These are phyloP conservation scores for Falco concolor DNA, from an alignment of 2,797 vertebrate genomes.

Conservation along the genomic window DNA sequence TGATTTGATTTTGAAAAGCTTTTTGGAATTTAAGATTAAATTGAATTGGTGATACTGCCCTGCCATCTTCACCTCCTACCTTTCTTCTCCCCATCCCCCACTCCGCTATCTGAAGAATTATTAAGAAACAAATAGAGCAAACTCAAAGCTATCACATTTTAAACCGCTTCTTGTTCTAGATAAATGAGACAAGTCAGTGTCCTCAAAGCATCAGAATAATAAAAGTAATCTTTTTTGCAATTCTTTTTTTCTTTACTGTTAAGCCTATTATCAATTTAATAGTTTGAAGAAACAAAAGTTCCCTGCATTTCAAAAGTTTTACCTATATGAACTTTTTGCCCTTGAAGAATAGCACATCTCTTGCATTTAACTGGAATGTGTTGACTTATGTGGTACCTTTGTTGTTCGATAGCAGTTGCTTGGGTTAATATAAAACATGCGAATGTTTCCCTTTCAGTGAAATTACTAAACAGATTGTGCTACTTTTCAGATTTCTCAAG, in stretches of 20 bases:
- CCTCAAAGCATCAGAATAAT: neutral
- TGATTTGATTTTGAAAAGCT: conserved; percentile 48
- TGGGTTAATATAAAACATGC: neutral
- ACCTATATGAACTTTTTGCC: neutral
- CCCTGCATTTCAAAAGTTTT: neutral
- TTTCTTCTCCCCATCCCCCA: neutral
- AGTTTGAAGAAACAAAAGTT: neutral
- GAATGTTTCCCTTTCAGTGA: neutral
- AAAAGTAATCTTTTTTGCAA: neutral
- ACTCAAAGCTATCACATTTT: neutral
- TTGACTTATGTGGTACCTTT: neutral
- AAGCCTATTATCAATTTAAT: neutral
- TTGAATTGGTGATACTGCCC: neutral
- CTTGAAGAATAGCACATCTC: neutral
- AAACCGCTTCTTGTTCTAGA: neutral
- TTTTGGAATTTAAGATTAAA: conserved; percentile 12
- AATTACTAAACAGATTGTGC: neutral
- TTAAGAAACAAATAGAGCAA: neutral
- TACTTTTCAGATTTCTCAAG: neutral
- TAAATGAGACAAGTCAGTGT: neutral
- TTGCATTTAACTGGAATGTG: neutral
- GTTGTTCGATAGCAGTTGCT: neutral
- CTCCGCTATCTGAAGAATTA: neutral
- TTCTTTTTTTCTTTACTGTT: neutral
- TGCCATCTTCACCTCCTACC: neutral